Evolutionary conservation across 2,888 invertebrate genomes (phyloP).

Genomic region (Megaustenia siamemsis): DNA sequence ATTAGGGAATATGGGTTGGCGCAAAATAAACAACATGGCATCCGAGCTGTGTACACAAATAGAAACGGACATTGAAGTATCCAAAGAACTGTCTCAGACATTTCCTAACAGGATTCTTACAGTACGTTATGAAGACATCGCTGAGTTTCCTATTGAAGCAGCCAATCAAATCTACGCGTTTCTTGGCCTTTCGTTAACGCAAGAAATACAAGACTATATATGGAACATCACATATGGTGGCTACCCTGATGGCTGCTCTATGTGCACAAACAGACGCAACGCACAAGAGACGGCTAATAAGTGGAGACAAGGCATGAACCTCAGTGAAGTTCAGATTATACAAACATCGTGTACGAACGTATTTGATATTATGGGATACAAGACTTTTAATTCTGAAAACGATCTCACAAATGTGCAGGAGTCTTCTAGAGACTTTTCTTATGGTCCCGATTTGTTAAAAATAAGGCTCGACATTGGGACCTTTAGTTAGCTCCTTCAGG

Average conservation of each 20-base stretch:
- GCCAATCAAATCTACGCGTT: constrained; percentile 40
- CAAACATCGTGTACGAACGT: background rate
- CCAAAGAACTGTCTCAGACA: background rate
- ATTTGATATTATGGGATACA: constrained; percentile 10
- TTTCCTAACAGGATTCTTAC: constrained; percentile 42
- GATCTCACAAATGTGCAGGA: background rate
- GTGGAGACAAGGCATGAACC: background rate
- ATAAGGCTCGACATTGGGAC: no score
- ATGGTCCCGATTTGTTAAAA: background rate
- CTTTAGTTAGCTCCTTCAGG: no score
- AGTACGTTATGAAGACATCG: constrained; percentile 54
- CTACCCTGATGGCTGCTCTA: constrained; percentile 24
- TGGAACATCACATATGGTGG: constrained; percentile 52
- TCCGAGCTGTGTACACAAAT: constrained; percentile 21
- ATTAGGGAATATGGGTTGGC: constrained; percentile 5
- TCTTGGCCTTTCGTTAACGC: constrained; percentile 7
- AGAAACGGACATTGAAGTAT: background rate
- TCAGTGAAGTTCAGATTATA: background rate
- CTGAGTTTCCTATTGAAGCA: constrained; percentile 29
- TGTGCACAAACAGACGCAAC: constrained; percentile 42
- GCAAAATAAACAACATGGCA: background rate
- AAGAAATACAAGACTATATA: constrained; percentile 23
- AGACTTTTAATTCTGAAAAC: background rate
- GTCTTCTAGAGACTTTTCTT: background rate
- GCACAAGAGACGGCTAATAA: constrained; percentile 39